Evolutionary conservation across 64 coral and sea anemone species (phyloP).

Genomic region (Porites lutea): DNA sequence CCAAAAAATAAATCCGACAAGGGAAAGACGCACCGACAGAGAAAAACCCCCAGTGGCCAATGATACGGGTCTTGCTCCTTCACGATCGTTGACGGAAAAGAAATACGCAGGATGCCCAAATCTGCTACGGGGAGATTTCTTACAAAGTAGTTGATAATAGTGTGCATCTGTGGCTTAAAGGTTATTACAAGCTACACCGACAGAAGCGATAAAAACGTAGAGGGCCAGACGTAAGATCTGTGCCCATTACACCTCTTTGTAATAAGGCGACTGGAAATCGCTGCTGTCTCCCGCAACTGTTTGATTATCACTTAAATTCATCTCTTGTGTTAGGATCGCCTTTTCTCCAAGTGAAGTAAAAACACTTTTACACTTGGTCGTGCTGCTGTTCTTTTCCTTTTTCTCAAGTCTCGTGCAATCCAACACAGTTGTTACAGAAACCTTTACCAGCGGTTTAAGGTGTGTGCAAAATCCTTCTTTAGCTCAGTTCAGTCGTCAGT

Average conservation of each 20-base stretch:
- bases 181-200: slow-evolving; percentile 13
- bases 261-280: not conserved
- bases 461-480: no score
- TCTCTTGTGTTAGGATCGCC: not conserved
- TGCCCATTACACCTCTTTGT: not conserved
- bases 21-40: slow-evolving; percentile 71
- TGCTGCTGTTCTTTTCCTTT: no score
- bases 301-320: not conserved
- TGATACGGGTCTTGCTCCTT: slow-evolving; percentile 8
- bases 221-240: not conserved
- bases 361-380: no score
- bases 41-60: slow-evolving; percentile 74
- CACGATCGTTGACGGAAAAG: not conserved
- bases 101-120: not conserved
- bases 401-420: no score
- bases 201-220: not conserved
- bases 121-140: slow-evolving; percentile 84
- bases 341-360: no score
- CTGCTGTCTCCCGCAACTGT: no score
- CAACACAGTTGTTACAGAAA: no score
- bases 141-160: slow-evolving; percentile 51
- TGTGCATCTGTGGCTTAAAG: not conserved
- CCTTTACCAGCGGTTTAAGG: no score
- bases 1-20: slow-evolving; percentile 74
- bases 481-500: no score